Evolutionary conservation across 2,888 invertebrate species (phyloP), one percentile per base, ranked within the genome.

Genomic region (Drosophila mayaguana): DNA sequence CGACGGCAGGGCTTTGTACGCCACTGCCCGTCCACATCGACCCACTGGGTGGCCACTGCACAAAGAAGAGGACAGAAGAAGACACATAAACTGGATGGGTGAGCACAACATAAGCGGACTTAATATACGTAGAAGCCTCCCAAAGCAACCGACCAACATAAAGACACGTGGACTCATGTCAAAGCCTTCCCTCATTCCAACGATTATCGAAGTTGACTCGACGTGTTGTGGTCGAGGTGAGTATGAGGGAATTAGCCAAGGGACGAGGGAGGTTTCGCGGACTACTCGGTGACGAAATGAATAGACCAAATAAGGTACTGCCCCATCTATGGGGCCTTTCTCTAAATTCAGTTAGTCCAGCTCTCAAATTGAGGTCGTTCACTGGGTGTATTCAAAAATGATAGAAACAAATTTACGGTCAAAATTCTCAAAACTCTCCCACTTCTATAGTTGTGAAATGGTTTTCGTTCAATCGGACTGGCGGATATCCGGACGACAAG

Each of bases 21-120:
- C 64, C 69, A 74, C 57, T 79, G 73, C 6, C 48, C 63, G 20
- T 45, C 43, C 38, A 43, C 34, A 36, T 60, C 55, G 42, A 72
- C 56, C 73, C 71, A 68, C 45, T 70, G 78, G 53, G 63, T 70
- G 59, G 78, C 81, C 56, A 78, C 83, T 64, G 43, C 3, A 57
- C n/a, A 34, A 14, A 18, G 53, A 22, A 11, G 1, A 28, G 8
- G 28, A 28, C 28, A 28, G 2, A 28, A 25, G n/a, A 25, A 38
- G 6, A 28, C 14, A 48, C 6, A 48, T 6, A 12, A 6, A n/a
- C 28, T 5, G 4, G n/a, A 48, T n/a, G n/a, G 4, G 46, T 2
- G n/a, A 28, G 18, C 38, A 16, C 14, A 8, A 55, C 8, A 38
- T 38, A 28, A n/a, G 1, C 1, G 20, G 12, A 4, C 9, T 16